These are phyloP conservation scores for Cantharis lateralis DNA, from an alignment of 2,888 invertebrate species.

Conservation along the genomic window DNA sequence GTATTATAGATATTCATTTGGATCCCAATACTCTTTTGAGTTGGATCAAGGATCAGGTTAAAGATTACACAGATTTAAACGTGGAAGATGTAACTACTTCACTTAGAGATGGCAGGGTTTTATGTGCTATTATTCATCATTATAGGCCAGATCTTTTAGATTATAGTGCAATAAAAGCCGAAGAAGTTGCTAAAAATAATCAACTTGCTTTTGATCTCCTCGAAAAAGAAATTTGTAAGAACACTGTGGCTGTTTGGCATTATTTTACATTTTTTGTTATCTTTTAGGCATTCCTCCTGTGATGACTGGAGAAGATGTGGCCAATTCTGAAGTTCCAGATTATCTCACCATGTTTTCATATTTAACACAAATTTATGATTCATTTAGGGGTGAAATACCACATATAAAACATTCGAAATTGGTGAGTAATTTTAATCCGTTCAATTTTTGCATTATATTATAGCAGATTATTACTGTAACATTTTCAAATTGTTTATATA, in stretches of 20 bases:
- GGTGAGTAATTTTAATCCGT: conserved; percentile 54
- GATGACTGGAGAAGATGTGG: conserved; percentile 81
- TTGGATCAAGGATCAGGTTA: conserved; percentile 78
- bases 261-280: conserved; percentile 1
- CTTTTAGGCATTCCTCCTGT: conserved; percentile 63
- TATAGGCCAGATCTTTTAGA: conserved; percentile 92
- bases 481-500: neutral
- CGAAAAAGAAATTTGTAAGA: conserved; percentile 79
- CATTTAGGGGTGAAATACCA: conserved; percentile 90
- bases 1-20: conserved; percentile 66
- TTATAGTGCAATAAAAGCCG: conserved; percentile 66
- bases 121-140: conserved; percentile 78
- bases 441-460: neutral
- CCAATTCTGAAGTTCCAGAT: conserved; percentile 71
- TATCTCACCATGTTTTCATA: conserved; percentile 79
- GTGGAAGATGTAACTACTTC: conserved; percentile 72
- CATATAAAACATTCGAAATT: conserved; percentile 76
- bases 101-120: conserved; percentile 68
- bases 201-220: conserved; percentile 85
- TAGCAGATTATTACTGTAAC: neutral
- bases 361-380: conserved; percentile 85
- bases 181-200: conserved; percentile 71
- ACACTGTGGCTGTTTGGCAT: neutral
- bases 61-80: conserved; percentile 63
- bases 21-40: conserved; percentile 75